Conservation (phyloP, 1,140 invertebrate genomes). For the Drosophila nigrodunni region DNA sequence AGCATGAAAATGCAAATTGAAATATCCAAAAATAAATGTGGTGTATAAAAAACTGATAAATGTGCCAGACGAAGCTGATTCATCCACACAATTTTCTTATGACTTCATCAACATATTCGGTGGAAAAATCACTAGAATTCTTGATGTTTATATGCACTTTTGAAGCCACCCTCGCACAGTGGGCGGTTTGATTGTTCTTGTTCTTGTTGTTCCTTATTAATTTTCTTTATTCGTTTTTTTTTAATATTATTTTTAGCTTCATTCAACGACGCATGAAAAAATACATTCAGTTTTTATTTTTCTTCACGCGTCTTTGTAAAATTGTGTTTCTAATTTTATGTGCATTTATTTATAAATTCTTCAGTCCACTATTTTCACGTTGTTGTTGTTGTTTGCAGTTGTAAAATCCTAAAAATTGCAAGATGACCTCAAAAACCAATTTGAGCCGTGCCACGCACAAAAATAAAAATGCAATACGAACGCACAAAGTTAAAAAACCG, state of each 20-base stretch:
- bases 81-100: slow-evolving; percentile 14
- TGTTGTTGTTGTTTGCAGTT: slow-evolving; percentile 25
- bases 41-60: slow-evolving; percentile 24
- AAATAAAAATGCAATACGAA: slow-evolving; percentile 28
- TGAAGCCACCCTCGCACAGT: slow-evolving; percentile 35
- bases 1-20: slow-evolving; percentile 2
- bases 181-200: slow-evolving; percentile 26
- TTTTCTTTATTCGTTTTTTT: slow-evolving; percentile 26
- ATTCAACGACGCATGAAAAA: slow-evolving; percentile 56
- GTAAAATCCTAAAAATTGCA: slow-evolving; percentile 64
- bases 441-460: slow-evolving; percentile 35
- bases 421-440: slow-evolving; percentile 76
- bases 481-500: slow-evolving; percentile 13
- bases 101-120: not conserved
- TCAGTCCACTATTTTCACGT: slow-evolving; percentile 19
- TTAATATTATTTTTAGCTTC: slow-evolving; percentile 65
- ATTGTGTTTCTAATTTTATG: slow-evolving; percentile 73
- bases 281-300: slow-evolving; percentile 53
- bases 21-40: slow-evolving; percentile 24
- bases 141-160: not conserved
- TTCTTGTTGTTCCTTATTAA: slow-evolving; percentile 8
- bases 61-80: slow-evolving; percentile 29
- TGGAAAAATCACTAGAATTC: not conserved
- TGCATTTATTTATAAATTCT: slow-evolving; percentile 72
- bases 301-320: slow-evolving; percentile 56